Evolutionary conservation across 2,113 vertebrate species (phyloP).

Genomic region (Illadopsis cleaveri): DNA sequence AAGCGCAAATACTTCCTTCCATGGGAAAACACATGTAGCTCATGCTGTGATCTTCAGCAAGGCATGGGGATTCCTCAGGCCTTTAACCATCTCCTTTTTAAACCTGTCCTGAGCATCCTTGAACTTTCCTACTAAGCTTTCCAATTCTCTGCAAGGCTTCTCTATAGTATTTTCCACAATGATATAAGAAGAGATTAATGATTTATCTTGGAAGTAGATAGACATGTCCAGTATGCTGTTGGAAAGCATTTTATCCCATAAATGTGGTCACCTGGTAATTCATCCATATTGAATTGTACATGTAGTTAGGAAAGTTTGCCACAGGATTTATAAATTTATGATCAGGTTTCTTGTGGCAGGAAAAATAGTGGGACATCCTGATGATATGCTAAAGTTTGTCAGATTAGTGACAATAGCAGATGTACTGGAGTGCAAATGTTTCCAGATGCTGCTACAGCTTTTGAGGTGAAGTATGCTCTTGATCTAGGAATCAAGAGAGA

Average conservation of each 20-base stretch:
- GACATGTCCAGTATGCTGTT: neutral
- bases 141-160: neutral
- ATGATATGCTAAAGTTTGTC: neutral
- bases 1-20: neutral
- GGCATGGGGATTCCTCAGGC: neutral
- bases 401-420: neutral
- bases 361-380: neutral
- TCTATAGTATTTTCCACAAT: neutral
- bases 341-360: neutral
- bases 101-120: neutral
- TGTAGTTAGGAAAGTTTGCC: neutral
- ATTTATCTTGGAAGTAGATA: neutral
- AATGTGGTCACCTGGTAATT: neutral
- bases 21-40: neutral
- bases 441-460: neutral
- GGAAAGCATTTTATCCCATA: neutral
- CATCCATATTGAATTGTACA: neutral
- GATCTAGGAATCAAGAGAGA: neutral
- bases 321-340: neutral
- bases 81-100: neutral
- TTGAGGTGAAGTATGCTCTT: neutral
- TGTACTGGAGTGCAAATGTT: neutral
- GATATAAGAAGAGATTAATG: neutral
- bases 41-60: neutral
- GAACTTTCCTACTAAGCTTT: neutral